phyloP scores from a whole-genome alignment of 2,888 invertebrate species.

The Plagiodera versicolora region DNA sequence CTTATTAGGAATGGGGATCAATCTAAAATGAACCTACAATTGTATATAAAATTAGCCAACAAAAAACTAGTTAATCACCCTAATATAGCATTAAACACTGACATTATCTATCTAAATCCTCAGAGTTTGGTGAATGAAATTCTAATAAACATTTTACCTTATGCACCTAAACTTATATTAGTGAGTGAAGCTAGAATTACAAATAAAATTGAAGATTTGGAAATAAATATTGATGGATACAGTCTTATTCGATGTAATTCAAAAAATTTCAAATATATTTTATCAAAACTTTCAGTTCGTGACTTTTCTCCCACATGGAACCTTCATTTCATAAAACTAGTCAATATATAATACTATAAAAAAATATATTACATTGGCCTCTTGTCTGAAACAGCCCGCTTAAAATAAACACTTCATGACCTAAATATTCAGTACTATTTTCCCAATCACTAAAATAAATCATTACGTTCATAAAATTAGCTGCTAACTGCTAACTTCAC shows the following conservation, averaged over 20 bases:
- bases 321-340: too few relatives aligned
- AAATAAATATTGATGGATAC: slow-evolving; percentile 8
- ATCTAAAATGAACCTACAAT: slow-evolving; percentile 3
- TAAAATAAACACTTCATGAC: too few relatives aligned
- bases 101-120: slow-evolving; percentile 6
- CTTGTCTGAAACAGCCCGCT: too few relatives aligned
- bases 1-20: background rate
- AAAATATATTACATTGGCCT: too few relatives aligned
- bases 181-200: slow-evolving; percentile 13
- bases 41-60: slow-evolving; percentile 1
- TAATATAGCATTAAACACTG: background rate
- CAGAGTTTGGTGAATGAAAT: slow-evolving; percentile 10
- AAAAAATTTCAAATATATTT: too few relatives aligned
- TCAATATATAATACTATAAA: too few relatives aligned
- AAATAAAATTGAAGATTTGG: slow-evolving; percentile 7
- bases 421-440: too few relatives aligned
- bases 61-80: slow-evolving; percentile 1
- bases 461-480: too few relatives aligned
- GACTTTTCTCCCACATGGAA: too few relatives aligned
- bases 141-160: slow-evolving; percentile 7
- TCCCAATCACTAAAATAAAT: too few relatives aligned
- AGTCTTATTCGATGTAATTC: slow-evolving; percentile 5
- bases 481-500: too few relatives aligned
- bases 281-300: too few relatives aligned
- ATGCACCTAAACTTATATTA: slow-evolving; percentile 8